Conservation (phyloP, 2,797 vertebrate genomes). For the Macrochelys suwanniensis region DNA sequence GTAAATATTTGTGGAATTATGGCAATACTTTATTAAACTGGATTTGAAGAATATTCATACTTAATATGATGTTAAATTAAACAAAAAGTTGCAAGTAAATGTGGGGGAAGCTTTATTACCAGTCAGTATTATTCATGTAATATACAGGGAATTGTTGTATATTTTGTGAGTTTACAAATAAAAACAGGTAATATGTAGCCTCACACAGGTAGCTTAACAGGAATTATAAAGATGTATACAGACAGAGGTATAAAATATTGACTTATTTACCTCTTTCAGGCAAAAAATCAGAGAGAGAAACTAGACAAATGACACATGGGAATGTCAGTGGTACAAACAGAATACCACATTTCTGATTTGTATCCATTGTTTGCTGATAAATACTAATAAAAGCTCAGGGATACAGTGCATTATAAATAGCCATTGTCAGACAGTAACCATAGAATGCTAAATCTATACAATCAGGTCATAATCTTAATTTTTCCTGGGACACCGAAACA, state of each 20-base stretch:
- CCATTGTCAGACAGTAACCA: constrained; percentile 35
- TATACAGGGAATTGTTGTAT: not conserved
- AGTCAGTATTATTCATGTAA: not conserved
- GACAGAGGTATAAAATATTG: not conserved
- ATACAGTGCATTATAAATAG: not conserved
- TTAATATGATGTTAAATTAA: constrained; percentile 21
- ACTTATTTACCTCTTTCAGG: not conserved
- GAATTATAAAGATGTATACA: not conserved
- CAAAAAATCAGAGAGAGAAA: not conserved
- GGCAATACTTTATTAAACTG: constrained; percentile 1
- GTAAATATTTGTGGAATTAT: constrained; percentile 29
- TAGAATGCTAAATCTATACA: constrained; percentile 26
- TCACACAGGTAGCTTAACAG: constrained; percentile 6
- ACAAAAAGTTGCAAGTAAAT: constrained; percentile 22
- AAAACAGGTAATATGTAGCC: not conserved
- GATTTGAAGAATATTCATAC: constrained; percentile 36
- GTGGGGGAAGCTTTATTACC: constrained; percentile 23
- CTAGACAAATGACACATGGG: not conserved
- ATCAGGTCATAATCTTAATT: constrained; percentile 70
- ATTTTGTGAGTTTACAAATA: not conserved
- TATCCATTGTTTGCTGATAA: constrained; percentile 7
- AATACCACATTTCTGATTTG: not conserved
- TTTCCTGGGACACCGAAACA: constrained; percentile 78
- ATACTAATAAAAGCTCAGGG: not conserved
- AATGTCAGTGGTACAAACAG: not conserved